Evolutionary conservation across 2,113 vertebrate genomes (phyloP), one percentile per base, ranked within the genome.

Genomic region (Benitochromis conjunctus): DNA sequence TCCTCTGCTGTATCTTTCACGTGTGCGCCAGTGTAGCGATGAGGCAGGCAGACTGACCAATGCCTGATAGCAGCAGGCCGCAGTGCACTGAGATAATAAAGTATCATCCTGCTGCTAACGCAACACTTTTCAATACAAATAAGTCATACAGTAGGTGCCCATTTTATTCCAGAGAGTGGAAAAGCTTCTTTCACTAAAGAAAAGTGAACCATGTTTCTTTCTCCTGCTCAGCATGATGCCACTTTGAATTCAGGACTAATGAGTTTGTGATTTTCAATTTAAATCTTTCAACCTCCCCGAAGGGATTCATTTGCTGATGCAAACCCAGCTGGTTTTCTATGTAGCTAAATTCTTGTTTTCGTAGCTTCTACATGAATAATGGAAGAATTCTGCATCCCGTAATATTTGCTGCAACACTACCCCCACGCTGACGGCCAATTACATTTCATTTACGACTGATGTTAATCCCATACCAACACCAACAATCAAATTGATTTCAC

Each of bases 191-290:
- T 43, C 57, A 60, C 10, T 11, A 16, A n/a, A 81, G 64, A 43
- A 18, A 19, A 60, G 24, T 3, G n/a, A n/a, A 69, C 12, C 7
- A 1, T 1, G 2, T 7, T n/a, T 5, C 4, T 2, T 34, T 8
- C 66, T 41, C 29, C 21, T 13, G 76, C 80, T 88, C 85, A 79
- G 83, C 86, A 3, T 48, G 79, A 60, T 0, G 56, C 83, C 78
- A 46, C 83, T 84, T 18, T 69, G 55, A 57, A 88, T 84, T 29
- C 48, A 74, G 21, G 31, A 57, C 38, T 87, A 82, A 93, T 48
- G 53, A 84, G 55, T 56, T 54, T 69, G n/a, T 80, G 78, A 90
- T 85, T 86, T 88, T 79, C 81, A 74, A 57, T 86, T 85, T 79
- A n/a, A 84, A 77, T 62, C 7, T 7, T 26, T 83, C 71, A 43